Conservation (phyloP, 2,797 vertebrate genomes). For the Notolepis coatsorum region DNA sequence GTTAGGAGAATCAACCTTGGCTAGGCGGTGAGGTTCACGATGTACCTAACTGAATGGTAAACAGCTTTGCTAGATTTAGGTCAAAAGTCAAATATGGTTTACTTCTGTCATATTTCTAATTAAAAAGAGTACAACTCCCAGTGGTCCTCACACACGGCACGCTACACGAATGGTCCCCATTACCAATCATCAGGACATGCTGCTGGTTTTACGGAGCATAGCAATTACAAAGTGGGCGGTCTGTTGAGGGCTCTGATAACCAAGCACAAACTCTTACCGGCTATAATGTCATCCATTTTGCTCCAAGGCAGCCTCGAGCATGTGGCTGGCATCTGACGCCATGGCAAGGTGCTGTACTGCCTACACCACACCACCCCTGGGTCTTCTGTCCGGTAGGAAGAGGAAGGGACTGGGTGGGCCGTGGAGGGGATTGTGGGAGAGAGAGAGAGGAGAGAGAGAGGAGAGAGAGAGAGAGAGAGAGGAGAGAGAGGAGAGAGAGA, state of each 20-base stretch:
- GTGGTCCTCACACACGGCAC: no score
- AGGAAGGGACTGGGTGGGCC: slow-evolving; percentile 21
- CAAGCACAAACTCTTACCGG: slow-evolving; percentile 81
- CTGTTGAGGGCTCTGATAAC: slow-evolving; percentile 41
- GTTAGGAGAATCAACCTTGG: no score
- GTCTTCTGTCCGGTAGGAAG: slow-evolving; percentile 24
- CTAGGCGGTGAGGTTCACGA: no score
- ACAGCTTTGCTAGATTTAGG: no score
- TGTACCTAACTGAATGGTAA: no score
- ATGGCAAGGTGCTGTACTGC: slow-evolving; percentile 73
- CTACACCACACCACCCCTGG: slow-evolving; percentile 18
- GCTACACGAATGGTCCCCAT: no score
- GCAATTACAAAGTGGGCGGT: slow-evolving; percentile 45
- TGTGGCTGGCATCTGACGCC: slow-evolving; percentile 89
- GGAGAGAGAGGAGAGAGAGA: not conserved
- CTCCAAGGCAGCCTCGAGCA: slow-evolving; percentile 89
- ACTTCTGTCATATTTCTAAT: no score
- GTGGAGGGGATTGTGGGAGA: slow-evolving; percentile 1
- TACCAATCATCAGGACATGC: slow-evolving; percentile 17
- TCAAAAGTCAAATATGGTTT: no score
- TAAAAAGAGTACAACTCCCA: no score
- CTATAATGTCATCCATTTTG: slow-evolving; percentile 95
- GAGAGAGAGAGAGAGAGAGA: not conserved
- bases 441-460: not conserved
- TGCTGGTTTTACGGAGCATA: slow-evolving; percentile 26